Percentiles rank a stretch among this genome's conserved stretches.
Evolutionary conservation across 2,797 vertebrate genomes (phyloP).

Genomic region (Darevskia mixta): DNA sequence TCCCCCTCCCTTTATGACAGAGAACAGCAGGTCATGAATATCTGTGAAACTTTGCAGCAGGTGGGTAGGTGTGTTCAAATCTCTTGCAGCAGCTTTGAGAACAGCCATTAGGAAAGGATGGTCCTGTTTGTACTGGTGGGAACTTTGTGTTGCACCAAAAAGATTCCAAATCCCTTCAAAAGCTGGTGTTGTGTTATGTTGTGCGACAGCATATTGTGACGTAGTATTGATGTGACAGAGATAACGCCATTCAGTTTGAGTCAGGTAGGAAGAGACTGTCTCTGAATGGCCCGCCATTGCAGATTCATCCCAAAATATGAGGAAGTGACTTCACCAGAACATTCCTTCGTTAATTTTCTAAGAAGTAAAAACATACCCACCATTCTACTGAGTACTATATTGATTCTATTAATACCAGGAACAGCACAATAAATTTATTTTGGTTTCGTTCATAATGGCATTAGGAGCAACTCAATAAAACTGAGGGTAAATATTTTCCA

Average conservation of each 20-base stretch:
- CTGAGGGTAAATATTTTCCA: neutral
- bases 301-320: neutral
- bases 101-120: constrained; percentile 47
- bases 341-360: neutral
- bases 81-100: constrained; percentile 57
- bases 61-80: constrained; percentile 67
- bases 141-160: constrained; percentile 25
- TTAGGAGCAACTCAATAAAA: neutral
- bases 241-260: neutral
- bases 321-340: neutral
- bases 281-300: neutral
- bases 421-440: neutral
- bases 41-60: constrained; percentile 69
- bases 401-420: neutral
- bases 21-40: constrained; percentile 67
- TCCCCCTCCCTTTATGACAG: constrained; percentile 51
- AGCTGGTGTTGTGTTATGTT: neutral
- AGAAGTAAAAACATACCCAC: neutral
- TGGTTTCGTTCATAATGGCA: neutral
- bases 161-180: neutral
- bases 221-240: neutral
- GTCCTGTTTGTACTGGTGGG: constrained; percentile 22
- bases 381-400: neutral
- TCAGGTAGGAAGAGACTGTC: neutral
- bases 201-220: neutral